These are phyloP conservation scores for Remorina albescens DNA, from an alignment of 2,797 vertebrate species.

Conservation along the genomic window DNA sequence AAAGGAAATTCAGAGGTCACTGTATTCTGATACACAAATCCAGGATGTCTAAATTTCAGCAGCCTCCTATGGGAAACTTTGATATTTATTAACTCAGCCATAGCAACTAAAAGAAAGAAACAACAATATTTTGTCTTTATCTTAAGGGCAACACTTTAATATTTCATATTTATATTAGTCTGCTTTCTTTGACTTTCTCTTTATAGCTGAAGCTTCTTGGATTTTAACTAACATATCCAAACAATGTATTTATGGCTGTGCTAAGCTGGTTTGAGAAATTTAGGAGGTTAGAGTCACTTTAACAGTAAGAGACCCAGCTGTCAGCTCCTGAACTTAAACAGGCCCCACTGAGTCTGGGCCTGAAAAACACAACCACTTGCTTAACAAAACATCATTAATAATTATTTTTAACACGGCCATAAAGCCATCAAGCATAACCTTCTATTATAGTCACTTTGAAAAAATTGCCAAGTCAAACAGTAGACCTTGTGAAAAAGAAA, in stretches of 20 bases:
- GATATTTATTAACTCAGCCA: slow-evolving; percentile 13
- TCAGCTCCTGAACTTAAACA: slow-evolving; percentile 16
- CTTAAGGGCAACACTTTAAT: slow-evolving; percentile 27
- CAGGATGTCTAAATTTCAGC: slow-evolving; percentile 15
- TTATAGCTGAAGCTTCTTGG: neutral
- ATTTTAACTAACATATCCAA: slow-evolving; percentile 4
- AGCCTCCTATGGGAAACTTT: slow-evolving; percentile 25
- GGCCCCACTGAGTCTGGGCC: neutral
- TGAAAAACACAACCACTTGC: slow-evolving; percentile 13
- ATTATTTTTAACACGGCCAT: slow-evolving; percentile 15
- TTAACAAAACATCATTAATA: slow-evolving; percentile 49
- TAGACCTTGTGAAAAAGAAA: neutral
- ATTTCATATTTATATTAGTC: slow-evolving; percentile 30
- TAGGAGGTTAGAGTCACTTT: slow-evolving; percentile 10
- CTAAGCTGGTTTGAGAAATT: slow-evolving; percentile 5
- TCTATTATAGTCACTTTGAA: slow-evolving; percentile 29
- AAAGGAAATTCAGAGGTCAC: slow-evolving; percentile 1
- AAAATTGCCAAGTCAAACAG: slow-evolving; percentile 38
- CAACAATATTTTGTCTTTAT: slow-evolving; percentile 34
- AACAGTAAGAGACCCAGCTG: neutral
- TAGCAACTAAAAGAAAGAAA: slow-evolving; percentile 28
- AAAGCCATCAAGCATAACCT: slow-evolving; percentile 18
- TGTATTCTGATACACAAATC: slow-evolving; percentile 25
- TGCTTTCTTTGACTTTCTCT: slow-evolving; percentile 4
- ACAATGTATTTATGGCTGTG: slow-evolving; percentile 11